A percentile compares a stretch with the other conserved stretches of the same genome.
Evolutionary conservation across 2,797 vertebrate species (phyloP).

Genomic region (Lagodon rhomboides): DNA sequence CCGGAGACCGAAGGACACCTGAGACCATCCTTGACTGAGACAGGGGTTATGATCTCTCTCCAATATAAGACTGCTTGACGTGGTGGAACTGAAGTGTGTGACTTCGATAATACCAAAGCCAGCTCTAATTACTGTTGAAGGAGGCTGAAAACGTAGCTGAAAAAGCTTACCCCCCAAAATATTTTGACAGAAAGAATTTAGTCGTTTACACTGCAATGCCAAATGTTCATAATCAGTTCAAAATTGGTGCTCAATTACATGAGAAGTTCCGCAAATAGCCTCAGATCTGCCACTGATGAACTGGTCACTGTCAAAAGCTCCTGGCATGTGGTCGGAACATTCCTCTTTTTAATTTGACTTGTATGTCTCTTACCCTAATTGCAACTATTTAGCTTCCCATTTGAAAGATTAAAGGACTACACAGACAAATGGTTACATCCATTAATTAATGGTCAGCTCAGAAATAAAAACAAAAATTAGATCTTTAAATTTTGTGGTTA

Average conservation of each 20-base stretch:
- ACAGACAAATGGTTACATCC: not conserved
- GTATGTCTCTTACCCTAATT: not conserved
- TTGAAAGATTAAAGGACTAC: not conserved
- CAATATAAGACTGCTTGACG: not conserved
- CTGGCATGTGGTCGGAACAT: not conserved
- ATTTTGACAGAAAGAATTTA: not conserved
- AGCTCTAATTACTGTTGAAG: not conserved
- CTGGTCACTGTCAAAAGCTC: not conserved
- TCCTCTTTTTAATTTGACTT: not conserved
- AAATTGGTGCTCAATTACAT: not conserved
- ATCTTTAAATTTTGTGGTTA: not conserved
- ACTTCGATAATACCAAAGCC: not conserved
- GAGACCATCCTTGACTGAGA: not conserved
- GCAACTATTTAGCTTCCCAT: not conserved
- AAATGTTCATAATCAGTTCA: not conserved
- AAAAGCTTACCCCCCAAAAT: not conserved
- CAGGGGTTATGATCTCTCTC: not conserved
- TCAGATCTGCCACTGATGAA: not conserved
- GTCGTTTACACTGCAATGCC: not conserved
- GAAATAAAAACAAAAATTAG: too few relatives aligned
- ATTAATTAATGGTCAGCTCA: not conserved
- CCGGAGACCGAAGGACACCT: not conserved
- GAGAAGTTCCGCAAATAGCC: not conserved
- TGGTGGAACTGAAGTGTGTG: not conserved
- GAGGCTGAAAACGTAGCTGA: not conserved